Evolutionary conservation across 2,888 invertebrate genomes (phyloP).

Genomic region (Cryptus viduatorius): DNA sequence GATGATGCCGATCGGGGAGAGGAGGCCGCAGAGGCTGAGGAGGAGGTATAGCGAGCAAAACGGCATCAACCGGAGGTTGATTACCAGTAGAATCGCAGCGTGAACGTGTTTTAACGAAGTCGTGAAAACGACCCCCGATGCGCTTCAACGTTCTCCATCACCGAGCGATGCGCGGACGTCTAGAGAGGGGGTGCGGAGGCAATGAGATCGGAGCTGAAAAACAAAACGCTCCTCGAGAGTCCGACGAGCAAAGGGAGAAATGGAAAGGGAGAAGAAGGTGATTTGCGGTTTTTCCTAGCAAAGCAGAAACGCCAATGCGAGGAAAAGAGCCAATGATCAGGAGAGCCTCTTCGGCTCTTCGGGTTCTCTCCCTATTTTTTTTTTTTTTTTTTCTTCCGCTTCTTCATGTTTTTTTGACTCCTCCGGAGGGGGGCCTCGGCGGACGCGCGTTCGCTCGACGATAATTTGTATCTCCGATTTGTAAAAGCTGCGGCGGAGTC

Average conservation of each 20-base stretch:
- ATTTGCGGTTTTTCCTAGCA: conserved; percentile 66
- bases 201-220: not conserved
- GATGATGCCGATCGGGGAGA: conserved; percentile 46
- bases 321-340: conserved; percentile 10
- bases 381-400: not conserved
- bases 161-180: not conserved
- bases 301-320: conserved; percentile 38
- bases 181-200: conserved; percentile 8
- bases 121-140: conserved; percentile 70
- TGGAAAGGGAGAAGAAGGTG: conserved; percentile 37
- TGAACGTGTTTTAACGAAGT: conserved; percentile 34
- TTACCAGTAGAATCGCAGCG: not conserved
- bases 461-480: conserved; percentile 81
- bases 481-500: conserved; percentile 66
- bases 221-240: not conserved
- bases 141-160: conserved; percentile 3
- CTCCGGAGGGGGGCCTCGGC: conserved; percentile 1
- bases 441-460: conserved; percentile 59
- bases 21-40: conserved; percentile 37
- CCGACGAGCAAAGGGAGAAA: not conserved
- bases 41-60: conserved; percentile 2
- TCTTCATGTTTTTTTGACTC: conserved; percentile 40
- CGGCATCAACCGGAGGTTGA: conserved; percentile 25
- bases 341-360: not conserved
- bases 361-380: conserved; percentile 24